These are phyloP conservation scores for Nannoperca australis DNA, from an alignment of 2,797 vertebrate genomes.

Conservation along the genomic window DNA sequence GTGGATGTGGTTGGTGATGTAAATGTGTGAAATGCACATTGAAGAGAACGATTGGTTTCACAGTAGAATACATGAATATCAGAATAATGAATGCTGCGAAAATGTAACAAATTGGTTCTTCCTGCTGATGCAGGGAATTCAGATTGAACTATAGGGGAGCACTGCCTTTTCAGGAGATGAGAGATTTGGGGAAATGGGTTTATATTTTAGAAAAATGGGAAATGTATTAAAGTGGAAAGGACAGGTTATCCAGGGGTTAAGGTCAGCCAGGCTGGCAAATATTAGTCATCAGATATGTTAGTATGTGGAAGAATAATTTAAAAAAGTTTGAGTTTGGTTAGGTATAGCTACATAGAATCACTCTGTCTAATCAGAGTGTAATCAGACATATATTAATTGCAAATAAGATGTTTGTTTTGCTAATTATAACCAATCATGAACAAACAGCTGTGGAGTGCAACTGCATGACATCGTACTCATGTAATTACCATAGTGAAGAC, in stretches of 20 bases:
- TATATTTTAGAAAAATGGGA: background rate
- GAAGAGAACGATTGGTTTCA: background rate
- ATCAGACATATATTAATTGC: constrained; percentile 22
- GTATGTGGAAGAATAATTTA: background rate
- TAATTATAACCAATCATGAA: constrained; percentile 19
- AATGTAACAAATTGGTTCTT: background rate
- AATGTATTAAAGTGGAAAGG: constrained; percentile 12
- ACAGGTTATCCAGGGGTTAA: background rate
- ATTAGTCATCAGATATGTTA: constrained; percentile 2
- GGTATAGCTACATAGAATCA: background rate
- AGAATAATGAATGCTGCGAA: background rate
- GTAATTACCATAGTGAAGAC: constrained; percentile 15
- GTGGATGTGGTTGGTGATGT: background rate
- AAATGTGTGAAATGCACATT: constrained; percentile 4
- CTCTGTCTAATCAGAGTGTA: constrained; percentile 23
- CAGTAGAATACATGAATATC: background rate
- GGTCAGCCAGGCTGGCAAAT: background rate
- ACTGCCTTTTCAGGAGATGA: background rate
- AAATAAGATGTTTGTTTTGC: constrained; percentile 12
- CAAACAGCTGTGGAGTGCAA: constrained; percentile 12
- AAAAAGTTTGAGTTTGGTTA: background rate
- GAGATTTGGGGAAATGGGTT: background rate
- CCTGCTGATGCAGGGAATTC: background rate
- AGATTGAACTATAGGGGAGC: background rate
- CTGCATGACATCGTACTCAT: constrained; percentile 4